Conservation (phyloP, 2,888 invertebrate species). For the Andrena flavipes region DNA sequence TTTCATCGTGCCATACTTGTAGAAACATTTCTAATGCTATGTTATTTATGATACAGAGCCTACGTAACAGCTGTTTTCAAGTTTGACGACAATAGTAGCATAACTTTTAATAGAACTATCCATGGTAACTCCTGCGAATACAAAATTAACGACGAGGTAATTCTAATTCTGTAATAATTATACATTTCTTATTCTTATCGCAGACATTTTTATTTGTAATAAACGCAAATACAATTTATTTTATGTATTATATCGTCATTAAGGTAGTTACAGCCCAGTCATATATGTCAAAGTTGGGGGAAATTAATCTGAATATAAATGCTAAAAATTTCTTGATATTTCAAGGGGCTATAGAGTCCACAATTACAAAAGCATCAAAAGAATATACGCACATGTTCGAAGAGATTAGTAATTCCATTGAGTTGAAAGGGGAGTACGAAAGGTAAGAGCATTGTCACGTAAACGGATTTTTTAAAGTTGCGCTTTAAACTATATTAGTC, state of each 20-base stretch:
- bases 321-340: conserved; percentile 93
- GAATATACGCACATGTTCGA: conserved; percentile 97
- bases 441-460: neutral
- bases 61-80: neutral
- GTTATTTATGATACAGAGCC: neutral
- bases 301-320: conserved; percentile 85
- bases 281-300: neutral
- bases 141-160: neutral
- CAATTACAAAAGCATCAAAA: neutral
- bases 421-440: conserved; percentile 87
- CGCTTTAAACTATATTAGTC: neutral
- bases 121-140: conserved; percentile 88
- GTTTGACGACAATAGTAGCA: conserved; percentile 86
- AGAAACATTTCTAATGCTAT: neutral
- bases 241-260: neutral
- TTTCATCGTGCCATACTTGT: too few relatives aligned
- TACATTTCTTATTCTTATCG: conserved; percentile 84
- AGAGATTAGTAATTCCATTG: conserved; percentile 98
- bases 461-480: neutral
- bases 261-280: neutral
- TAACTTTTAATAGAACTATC: conserved; percentile 93
- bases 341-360: neutral
- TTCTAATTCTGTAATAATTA: neutral
- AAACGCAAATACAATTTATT: conserved; percentile 91
- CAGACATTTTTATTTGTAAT: neutral